Conservation (phyloP, 2,888 invertebrate genomes). For the Calliopum simillimum region DNA sequence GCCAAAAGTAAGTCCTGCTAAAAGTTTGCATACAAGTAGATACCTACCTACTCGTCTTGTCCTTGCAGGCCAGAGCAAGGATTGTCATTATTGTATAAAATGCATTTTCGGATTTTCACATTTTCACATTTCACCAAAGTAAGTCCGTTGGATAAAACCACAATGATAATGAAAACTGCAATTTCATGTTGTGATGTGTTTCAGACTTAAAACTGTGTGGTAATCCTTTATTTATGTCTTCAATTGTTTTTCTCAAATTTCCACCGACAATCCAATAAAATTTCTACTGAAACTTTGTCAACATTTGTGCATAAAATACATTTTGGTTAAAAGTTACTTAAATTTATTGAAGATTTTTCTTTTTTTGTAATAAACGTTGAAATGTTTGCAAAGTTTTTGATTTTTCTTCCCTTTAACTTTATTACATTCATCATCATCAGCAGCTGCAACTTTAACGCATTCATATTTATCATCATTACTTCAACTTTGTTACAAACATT, state of each 20-base stretch:
- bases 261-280: not conserved
- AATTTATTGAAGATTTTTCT: not conserved
- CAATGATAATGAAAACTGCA: not conserved
- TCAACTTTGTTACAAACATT: not conserved
- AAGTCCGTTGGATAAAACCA: no score
- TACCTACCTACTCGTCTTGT: not conserved
- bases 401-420: not conserved
- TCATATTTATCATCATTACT: constrained; percentile 14
- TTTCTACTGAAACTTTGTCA: not conserved
- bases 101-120: constrained; percentile 26
- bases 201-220: not conserved
- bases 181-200: not conserved
- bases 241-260: not conserved
- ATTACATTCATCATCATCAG: constrained; percentile 1
- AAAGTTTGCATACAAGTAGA: not conserved
- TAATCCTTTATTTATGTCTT: constrained; percentile 22
- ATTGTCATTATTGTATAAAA: constrained; percentile 23
- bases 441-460: constrained; percentile 4
- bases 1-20: no score
- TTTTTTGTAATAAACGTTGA: constrained; percentile 1
- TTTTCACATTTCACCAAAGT: not conserved
- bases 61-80: not conserved
- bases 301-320: not conserved
- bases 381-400: constrained; percentile 4
- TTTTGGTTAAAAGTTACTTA: no score